phyloP scores from a whole-genome alignment of 2,113 vertebrate genomes.

The Erythrocebus patas region DNA sequence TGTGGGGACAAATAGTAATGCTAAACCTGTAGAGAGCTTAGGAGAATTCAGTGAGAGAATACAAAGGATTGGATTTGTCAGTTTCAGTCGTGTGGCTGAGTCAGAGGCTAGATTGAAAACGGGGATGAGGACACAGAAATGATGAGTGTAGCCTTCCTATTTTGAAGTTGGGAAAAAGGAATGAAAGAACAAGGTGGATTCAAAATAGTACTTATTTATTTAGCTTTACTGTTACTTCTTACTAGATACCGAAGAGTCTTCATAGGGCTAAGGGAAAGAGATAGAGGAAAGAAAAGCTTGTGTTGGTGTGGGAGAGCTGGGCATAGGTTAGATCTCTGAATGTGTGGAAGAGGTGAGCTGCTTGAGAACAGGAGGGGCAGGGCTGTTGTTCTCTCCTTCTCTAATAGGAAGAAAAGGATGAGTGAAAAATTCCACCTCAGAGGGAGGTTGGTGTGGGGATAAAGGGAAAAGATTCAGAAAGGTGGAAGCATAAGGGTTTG shows the following conservation, averaged over 20 bases:
- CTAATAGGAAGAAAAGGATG: neutral
- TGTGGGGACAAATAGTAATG: neutral
- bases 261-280: neutral
- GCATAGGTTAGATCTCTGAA: neutral
- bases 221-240: neutral
- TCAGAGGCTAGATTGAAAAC: neutral
- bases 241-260: neutral
- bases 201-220: neutral
- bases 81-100: neutral
- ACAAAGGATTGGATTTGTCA: neutral
- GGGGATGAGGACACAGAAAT: neutral
- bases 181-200: conserved; percentile 10
- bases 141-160: neutral
- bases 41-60: neutral
- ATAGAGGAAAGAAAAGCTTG: neutral
- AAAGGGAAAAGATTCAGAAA: neutral
- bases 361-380: neutral
- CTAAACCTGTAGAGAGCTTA: neutral
- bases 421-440: neutral
- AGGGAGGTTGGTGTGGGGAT: neutral
- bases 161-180: conserved; percentile 12
- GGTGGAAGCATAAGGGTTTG: neutral
- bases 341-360: neutral
- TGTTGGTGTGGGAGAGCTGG: neutral
- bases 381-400: neutral